Evolutionary conservation across 2,888 invertebrate genomes (phyloP).

Genomic region (Nomada lathburiana): DNA sequence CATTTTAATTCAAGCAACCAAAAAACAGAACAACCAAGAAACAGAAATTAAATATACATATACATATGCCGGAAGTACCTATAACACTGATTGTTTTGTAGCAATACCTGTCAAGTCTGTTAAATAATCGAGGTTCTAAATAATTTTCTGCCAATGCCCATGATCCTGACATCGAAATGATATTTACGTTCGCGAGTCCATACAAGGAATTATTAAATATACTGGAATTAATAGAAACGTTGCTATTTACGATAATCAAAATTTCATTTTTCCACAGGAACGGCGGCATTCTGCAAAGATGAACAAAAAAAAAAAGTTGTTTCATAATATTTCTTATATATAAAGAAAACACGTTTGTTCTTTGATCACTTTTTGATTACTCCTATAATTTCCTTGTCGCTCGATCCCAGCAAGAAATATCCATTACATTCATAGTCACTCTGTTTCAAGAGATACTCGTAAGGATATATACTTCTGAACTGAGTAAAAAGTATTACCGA

Average conservation of each 20-base stretch:
- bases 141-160: conserved; percentile 78
- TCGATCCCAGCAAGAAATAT: conserved; percentile 71
- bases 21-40: neutral
- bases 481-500: conserved; percentile 67
- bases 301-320: neutral
- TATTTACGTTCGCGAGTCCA: conserved; percentile 73
- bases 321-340: neutral
- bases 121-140: conserved; percentile 72
- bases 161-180: conserved; percentile 69
- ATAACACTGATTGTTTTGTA: neutral
- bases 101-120: conserved; percentile 67
- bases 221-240: conserved; percentile 53
- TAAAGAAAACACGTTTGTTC: neutral
- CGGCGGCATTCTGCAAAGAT: conserved; percentile 68
- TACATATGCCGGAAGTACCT: too few species aligned
- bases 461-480: conserved; percentile 73
- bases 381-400: conserved; percentile 50
- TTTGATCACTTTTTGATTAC: conserved; percentile 55
- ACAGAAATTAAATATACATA: neutral
- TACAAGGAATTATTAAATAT: conserved; percentile 73
- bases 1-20: neutral
- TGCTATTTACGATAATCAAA: conserved; percentile 70
- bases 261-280: conserved; percentile 72
- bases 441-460: conserved; percentile 69
- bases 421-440: conserved; percentile 68